Percentiles rank a stretch among this genome's conserved stretches.
phyloP scores from a whole-genome alignment of 2,888 invertebrate genomes.

The Muscina levida region DNA sequence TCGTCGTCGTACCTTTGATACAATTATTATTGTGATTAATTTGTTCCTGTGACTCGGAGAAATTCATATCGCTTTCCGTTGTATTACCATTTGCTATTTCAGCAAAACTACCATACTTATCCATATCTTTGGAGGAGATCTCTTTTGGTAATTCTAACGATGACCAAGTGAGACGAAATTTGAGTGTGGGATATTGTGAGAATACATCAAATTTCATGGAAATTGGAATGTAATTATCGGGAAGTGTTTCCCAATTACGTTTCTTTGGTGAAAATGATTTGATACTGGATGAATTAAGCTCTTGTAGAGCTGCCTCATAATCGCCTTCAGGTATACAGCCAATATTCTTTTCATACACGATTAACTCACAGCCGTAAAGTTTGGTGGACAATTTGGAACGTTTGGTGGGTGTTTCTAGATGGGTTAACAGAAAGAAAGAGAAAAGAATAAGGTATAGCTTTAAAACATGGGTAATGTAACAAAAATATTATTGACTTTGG shows the following conservation, averaged over 20 bases:
- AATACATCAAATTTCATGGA: slow-evolving; percentile 85
- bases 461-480: not conserved
- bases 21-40: slow-evolving; percentile 71
- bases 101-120: slow-evolving; percentile 69
- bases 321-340: slow-evolving; percentile 93
- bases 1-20: slow-evolving; percentile 63
- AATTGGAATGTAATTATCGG: slow-evolving; percentile 82
- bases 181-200: slow-evolving; percentile 89
- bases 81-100: slow-evolving; percentile 60
- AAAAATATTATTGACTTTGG: slow-evolving; percentile 1
- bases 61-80: slow-evolving; percentile 5
- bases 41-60: not conserved
- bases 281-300: slow-evolving; percentile 82
- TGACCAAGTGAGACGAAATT: slow-evolving; percentile 92
- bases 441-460: no score
- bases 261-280: slow-evolving; percentile 84
- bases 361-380: slow-evolving; percentile 85
- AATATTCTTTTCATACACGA: slow-evolving; percentile 94
- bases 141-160: slow-evolving; percentile 81
- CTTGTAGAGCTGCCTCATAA: slow-evolving; percentile 92
- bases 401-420: slow-evolving; percentile 83
- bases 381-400: slow-evolving; percentile 83
- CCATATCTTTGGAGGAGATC: slow-evolving; percentile 73
- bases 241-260: slow-evolving; percentile 85
- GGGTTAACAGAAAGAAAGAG: not conserved